Evolutionary conservation across 1,140 invertebrate species (phyloP), one percentile per base, ranked within the genome.

Genomic region (Tetramorium alpestre): DNA sequence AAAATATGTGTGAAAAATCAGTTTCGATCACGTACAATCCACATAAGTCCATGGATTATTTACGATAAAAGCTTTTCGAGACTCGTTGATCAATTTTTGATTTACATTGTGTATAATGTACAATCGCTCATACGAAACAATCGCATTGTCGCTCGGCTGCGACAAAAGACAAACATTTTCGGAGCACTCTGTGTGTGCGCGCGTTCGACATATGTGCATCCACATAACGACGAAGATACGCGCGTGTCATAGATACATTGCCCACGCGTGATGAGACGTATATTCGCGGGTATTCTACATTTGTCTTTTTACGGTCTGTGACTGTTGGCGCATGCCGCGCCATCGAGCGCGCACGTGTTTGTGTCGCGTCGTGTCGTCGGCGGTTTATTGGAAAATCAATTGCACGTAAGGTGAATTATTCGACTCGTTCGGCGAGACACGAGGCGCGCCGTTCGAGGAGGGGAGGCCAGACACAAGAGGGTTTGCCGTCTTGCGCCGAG

Each of bases 341-440:
- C 58, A n/a, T 51, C 33, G 62, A 22, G 33, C 41, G 16, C 22
- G 76, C 38, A 60, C 77, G 64, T 67, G 76, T 54, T 25, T 51
- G 33, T 44, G 70, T 44, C 58, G 41, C 80, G 47, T 80, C 60
- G 44, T 33, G 33, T 80, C 62, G 47, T 80, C 33, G 28, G 47
- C 38, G 33, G 51, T 86, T 80, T 69, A 85, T 82, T 84, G 85
- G 77, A 89, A 90, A 87, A 89, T 89, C 88, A 90, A 90, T 90
- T 76, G 88, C 81, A 80, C 86, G 62, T 86, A 81, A 87, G 64
- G 56, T 85, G 81, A 90, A 89, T 90, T 89, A 88, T 88, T 88
- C 76, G 51, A 58, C 47, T 82, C 62, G 70, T 64, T 78, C 75
- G 18, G 51, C 10, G 78, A n/a, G 56, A 78, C 49, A 86, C 38